These are phyloP conservation scores for Lepidurus couesii DNA, from an alignment of 1,140 invertebrate genomes.

Conservation along the genomic window DNA sequence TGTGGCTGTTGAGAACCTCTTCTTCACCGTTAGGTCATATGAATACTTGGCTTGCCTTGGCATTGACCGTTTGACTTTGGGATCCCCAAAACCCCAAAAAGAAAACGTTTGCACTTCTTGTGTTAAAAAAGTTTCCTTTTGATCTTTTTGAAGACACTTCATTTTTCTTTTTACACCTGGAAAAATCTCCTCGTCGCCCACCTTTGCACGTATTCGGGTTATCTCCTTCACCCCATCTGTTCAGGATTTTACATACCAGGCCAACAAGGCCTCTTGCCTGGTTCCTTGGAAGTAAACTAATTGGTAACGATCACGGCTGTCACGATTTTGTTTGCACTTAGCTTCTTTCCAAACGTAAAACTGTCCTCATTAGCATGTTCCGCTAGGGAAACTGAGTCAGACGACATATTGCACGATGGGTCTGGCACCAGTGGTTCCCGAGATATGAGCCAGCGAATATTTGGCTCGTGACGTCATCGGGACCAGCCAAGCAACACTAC, in stretches of 20 bases:
- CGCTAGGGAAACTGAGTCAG: neutral
- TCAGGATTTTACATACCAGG: neutral
- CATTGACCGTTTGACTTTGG: slow-evolving; percentile 18
- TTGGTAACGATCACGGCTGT: slow-evolving; percentile 21
- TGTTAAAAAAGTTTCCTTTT: slow-evolving; percentile 1
- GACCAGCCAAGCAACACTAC: neutral
- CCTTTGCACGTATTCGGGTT: slow-evolving; percentile 8
- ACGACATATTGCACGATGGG: slow-evolving; percentile 9
- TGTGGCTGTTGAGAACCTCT: neutral
- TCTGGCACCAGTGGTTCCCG: neutral
- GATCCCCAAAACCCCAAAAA: neutral
- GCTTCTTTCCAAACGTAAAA: neutral
- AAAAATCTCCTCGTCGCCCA: slow-evolving; percentile 1
- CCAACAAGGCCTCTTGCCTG: neutral
- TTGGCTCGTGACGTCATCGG: neutral
- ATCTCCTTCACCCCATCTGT: slow-evolving; percentile 12
- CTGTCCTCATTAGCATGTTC: neutral
- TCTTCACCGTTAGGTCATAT: slow-evolving; percentile 18
- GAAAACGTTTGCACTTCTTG: neutral
- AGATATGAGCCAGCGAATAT: neutral
- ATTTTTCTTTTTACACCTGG: neutral
- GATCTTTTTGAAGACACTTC: neutral
- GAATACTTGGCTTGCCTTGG: slow-evolving; percentile 21
- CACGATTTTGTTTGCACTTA: slow-evolving; percentile 1
- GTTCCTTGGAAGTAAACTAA: neutral